phyloP scores from a whole-genome alignment of 2,888 invertebrate genomes.

The Hirudinaria manillensis region DNA sequence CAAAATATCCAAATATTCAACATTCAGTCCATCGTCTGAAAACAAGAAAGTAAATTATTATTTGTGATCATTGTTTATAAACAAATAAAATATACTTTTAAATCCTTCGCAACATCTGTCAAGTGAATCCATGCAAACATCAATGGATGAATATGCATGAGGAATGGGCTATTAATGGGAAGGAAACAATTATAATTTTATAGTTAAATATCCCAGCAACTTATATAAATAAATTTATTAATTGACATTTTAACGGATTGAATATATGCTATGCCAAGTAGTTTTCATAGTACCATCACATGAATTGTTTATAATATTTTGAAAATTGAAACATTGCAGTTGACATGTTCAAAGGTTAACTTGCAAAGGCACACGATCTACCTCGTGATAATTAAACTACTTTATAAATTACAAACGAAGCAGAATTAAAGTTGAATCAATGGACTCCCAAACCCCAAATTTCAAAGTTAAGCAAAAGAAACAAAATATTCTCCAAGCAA shows the following conservation, averaged over 20 bases:
- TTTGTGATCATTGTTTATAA: background rate
- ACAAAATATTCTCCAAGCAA: too few relatives aligned
- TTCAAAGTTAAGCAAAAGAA: too few relatives aligned
- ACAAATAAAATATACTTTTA: background rate
- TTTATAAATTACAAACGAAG: too few relatives aligned
- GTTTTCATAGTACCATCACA: too few relatives aligned
- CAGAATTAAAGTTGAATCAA: too few relatives aligned
- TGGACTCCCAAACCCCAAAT: too few relatives aligned
- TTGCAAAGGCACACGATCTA: too few relatives aligned
- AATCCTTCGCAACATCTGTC: background rate
- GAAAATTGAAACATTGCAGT: too few relatives aligned
- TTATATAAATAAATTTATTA: background rate
- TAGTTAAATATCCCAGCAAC: background rate
- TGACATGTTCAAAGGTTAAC: too few relatives aligned
- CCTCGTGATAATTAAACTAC: too few relatives aligned
- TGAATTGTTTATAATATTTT: too few relatives aligned
- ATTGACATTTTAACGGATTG: background rate
- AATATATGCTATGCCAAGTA: background rate
- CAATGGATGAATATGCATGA: slow-evolving; percentile 3
- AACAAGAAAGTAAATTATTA: background rate
- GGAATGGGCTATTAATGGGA: slow-evolving; percentile 5
- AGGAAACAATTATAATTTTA: background rate
- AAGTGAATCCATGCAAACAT: slow-evolving; percentile 4
- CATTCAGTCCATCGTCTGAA: background rate
- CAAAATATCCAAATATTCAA: background rate